These are phyloP conservation scores for Apogon hyalosoma DNA, from an alignment of 2,797 vertebrate species.

Conservation along the genomic window DNA sequence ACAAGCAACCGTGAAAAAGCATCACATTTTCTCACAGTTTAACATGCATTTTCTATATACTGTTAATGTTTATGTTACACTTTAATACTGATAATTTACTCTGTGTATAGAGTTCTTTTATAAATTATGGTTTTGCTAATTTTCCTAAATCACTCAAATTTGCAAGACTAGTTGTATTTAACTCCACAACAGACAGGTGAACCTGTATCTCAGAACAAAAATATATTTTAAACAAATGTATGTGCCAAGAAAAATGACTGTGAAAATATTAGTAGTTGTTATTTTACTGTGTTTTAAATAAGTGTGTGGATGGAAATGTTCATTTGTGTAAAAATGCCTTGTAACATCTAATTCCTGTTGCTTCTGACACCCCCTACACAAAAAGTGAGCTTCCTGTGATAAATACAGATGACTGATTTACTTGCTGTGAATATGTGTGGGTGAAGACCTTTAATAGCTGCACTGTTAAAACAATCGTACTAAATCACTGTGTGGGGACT, in stretches of 20 bases:
- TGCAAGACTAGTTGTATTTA: too few species aligned
- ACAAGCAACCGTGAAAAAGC: background rate
- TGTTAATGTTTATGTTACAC: too few species aligned
- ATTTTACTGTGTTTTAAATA: too few species aligned
- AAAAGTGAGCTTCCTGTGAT: conserved; percentile 42
- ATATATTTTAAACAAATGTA: too few species aligned
- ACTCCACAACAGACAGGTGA: too few species aligned
- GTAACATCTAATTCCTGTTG: background rate
- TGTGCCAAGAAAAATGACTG: too few species aligned
- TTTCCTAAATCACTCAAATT: too few species aligned
- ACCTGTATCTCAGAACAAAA: too few species aligned
- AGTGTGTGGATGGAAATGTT: conserved; percentile 4
- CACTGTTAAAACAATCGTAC: conserved; percentile 70
- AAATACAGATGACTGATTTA: conserved; percentile 54
- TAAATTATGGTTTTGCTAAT: too few species aligned
- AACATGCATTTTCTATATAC: background rate
- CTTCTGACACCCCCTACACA: conserved; percentile 38
- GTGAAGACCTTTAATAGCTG: conserved; percentile 45
- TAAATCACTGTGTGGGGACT: conserved; percentile 57
- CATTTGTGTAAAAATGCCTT: conserved; percentile 6
- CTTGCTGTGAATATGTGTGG: conserved; percentile 63
- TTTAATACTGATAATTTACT: too few species aligned
- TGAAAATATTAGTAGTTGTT: too few species aligned
- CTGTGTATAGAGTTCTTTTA: too few species aligned
- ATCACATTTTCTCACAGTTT: background rate